Evolutionary conservation across 2,797 vertebrate species (phyloP).

Genomic region (Balearica regulorum): DNA sequence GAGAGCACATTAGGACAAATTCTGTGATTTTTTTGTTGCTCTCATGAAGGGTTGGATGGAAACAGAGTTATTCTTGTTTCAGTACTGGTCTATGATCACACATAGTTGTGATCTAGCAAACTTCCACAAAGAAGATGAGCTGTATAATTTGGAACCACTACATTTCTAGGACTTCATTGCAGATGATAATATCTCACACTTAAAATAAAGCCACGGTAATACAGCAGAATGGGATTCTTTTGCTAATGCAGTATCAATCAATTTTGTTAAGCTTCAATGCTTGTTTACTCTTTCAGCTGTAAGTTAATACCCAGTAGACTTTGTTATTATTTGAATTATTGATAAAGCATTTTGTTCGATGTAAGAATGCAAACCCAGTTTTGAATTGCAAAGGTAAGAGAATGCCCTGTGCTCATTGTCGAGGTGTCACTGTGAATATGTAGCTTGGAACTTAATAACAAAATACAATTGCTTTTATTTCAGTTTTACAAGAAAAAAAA

Average conservation of each 20-base stretch:
- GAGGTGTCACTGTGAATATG: neutral
- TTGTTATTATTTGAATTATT: constrained; percentile 75
- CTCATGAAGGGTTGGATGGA: neutral
- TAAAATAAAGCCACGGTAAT: neutral
- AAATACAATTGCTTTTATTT: constrained; percentile 6
- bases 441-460: neutral
- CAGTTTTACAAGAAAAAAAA: neutral
- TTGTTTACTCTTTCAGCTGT: constrained; percentile 67
- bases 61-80: neutral
- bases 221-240: neutral
- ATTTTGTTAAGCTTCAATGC: constrained; percentile 36
- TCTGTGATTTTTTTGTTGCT: neutral
- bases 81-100: neutral
- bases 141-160: neutral
- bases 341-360: constrained; percentile 71
- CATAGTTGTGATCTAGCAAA: neutral
- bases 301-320: constrained; percentile 62
- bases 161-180: neutral
- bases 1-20: neutral
- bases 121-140: neutral
- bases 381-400: neutral
- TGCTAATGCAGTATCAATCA: constrained; percentile 16
- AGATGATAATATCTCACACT: neutral
- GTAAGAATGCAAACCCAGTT: constrained; percentile 37
- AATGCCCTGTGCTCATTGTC: neutral